Conservation (phyloP, 1,140 invertebrate species). For the Caerostris extrusa region DNA sequence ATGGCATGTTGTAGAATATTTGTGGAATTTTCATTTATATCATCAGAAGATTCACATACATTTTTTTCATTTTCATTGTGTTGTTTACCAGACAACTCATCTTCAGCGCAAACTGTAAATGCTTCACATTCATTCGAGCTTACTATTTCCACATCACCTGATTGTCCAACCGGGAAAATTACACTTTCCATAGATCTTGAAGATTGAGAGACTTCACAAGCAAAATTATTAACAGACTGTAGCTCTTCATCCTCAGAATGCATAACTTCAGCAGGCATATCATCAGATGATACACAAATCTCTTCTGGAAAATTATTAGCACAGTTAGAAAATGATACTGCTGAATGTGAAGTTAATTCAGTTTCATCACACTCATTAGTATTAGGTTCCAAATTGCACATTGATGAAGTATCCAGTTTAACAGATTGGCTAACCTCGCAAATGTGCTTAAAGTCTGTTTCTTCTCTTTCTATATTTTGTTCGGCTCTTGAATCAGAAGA, state of each 20-base stretch:
- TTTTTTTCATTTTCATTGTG: not conserved
- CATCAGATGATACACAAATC: constrained; percentile 58
- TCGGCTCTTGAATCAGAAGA: constrained; percentile 9
- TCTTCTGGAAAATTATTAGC: constrained; percentile 9
- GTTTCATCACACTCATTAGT: not conserved
- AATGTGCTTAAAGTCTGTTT: not conserved
- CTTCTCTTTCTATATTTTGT: not conserved
- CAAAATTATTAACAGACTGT: constrained; percentile 2
- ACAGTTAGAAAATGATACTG: not conserved
- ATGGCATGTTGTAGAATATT: not conserved
- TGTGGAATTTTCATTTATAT: not conserved
- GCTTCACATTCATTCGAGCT: constrained; percentile 61
- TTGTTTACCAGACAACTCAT: not conserved
- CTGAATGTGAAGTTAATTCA: not conserved
- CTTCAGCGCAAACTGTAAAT: not conserved
- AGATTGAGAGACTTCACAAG: constrained; percentile 65
- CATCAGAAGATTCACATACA: constrained; percentile 65
- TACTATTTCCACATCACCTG: constrained; percentile 4
- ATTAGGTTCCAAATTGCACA: not conserved
- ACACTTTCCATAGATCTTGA: not conserved
- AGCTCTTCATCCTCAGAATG: not conserved
- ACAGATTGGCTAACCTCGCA: constrained; percentile 55
- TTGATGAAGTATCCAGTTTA: constrained; percentile 9
- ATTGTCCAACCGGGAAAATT: not conserved
- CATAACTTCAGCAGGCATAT: not conserved